Evolutionary conservation across 2,113 vertebrate genomes (phyloP), one percentile per base, ranked within the genome.

Genomic region (Apteryx owenii): DNA sequence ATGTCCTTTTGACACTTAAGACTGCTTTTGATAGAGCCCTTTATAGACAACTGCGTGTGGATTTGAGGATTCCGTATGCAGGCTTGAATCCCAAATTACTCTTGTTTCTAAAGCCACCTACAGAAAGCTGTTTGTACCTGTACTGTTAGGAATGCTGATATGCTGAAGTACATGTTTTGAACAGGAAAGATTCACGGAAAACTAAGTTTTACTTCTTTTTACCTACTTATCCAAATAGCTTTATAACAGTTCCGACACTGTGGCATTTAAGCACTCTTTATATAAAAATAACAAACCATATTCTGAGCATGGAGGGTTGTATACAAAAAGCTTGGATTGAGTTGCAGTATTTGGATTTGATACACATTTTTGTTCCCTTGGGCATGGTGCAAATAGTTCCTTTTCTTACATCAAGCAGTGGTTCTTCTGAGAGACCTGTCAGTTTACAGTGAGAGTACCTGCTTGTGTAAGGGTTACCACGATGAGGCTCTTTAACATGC

Each of bases 311-410:
- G 21, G 42, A 60, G 54, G 42, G 17, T 31, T 31, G 18, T 48
- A 10, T 13, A 4, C 28, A 12, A 42, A 16, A 4, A 28, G 42
- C 53, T n/a, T 6, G 10, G 16, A 12, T 6, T 2, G n/a, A 48
- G 3, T 4, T 5, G 12, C 40, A 18, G 31, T 9, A 3, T 36
- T 15, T 9, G 40, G 31, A 4, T 13, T 18, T 3, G 10, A 19
- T 12, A 12, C 51, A 21, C 2, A 2, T 36, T 23, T 7, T 25
- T 38, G 4, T 19, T 40, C 44, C 18, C 28, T 33, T 29, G 75
- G 66, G 25, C n/a, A 17, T 4, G 5, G 18, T 13, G 6, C 28
- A 14, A 17, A 19, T 0, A 3, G 19, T 13, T n/a, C 40, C 25
- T 82, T 46, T 40, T 54, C 44, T 18, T 10, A 18, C 53, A 50